A percentile compares a stretch with the other conserved stretches of the same genome.
Conservation (phyloP, 1,140 invertebrate species). For the Drosophila jambulina region DNA sequence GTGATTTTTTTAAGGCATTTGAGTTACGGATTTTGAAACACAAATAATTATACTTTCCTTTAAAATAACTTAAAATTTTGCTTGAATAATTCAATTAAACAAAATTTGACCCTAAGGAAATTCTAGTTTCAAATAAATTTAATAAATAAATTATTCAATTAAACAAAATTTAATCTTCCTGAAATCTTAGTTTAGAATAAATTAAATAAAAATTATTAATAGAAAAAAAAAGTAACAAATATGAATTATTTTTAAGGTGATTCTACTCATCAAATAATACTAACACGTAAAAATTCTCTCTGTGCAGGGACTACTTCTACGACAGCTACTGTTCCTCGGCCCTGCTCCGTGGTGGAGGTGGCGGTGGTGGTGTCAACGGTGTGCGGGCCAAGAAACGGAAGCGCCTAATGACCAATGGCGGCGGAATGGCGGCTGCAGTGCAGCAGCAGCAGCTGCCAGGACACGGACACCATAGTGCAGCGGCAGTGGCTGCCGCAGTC, state of each 20-base stretch:
- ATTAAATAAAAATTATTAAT: too few species aligned
- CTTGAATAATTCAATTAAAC: too few species aligned
- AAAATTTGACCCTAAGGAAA: too few species aligned
- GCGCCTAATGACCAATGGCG: conserved; percentile 87
- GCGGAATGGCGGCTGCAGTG: conserved; percentile 69
- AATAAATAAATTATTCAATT: too few species aligned
- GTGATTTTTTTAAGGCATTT: too few species aligned
- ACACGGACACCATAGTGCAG: conserved; percentile 66
- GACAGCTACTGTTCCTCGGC: conserved; percentile 88
- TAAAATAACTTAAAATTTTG: too few species aligned
- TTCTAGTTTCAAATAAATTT: too few species aligned
- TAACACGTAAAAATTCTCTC: not conserved
- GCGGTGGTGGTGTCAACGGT: conserved; percentile 70
- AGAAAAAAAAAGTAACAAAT: too few species aligned
- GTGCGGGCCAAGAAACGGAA: conserved; percentile 87
- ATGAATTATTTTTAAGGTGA: not conserved
- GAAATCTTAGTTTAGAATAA: too few species aligned
- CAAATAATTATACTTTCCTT: too few species aligned
- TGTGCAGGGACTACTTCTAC: conserved; percentile 81
- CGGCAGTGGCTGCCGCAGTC: conserved; percentile 67
- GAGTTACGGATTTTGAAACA: too few species aligned
- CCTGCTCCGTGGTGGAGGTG: conserved; percentile 84
- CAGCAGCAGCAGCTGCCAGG: conserved; percentile 68
- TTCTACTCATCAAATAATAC: not conserved
- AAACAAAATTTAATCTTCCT: too few species aligned